These are phyloP conservation scores for Microplitis mediator DNA, from an alignment of 1,140 invertebrate genomes.

Conservation along the genomic window DNA sequence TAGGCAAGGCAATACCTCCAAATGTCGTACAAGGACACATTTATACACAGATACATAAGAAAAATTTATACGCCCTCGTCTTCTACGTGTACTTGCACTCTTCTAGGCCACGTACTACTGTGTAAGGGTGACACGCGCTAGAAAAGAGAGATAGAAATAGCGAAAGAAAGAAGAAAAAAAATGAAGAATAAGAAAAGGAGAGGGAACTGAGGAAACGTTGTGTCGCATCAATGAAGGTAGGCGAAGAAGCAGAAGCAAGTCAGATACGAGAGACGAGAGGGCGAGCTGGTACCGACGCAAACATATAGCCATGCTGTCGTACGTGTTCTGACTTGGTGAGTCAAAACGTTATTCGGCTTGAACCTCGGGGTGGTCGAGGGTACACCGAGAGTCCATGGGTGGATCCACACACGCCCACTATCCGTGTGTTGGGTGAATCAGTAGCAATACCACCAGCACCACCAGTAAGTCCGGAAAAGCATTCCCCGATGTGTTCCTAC, in stretches of 20 bases:
- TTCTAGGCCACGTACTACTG: conserved; percentile 18
- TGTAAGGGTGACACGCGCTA: conserved; percentile 12
- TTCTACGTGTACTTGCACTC: neutral
- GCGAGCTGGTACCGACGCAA: conserved; percentile 15
- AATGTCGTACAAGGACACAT: conserved; percentile 18
- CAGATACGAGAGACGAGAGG: neutral
- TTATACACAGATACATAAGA: conserved; percentile 4
- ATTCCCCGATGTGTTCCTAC: conserved; percentile 5
- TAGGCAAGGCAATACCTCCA: neutral
- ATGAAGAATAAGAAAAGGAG: neutral
- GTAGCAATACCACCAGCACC: neutral
- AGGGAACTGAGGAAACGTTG: neutral
- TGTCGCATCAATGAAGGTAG: conserved; percentile 17
- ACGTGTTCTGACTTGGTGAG: conserved; percentile 36
- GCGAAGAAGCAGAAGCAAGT: conserved; percentile 16
- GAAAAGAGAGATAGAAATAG: neutral
- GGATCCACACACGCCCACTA: conserved; percentile 18
- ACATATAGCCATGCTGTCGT: conserved; percentile 32
- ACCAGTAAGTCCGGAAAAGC: neutral
- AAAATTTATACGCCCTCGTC: conserved; percentile 18
- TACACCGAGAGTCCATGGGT: conserved; percentile 2
- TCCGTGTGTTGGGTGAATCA: neutral
- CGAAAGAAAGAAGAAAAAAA: neutral
- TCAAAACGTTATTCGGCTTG: conserved; percentile 36
- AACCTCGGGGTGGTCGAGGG: conserved; percentile 14